Evolutionary conservation across 2,113 vertebrate species (phyloP), one percentile per base, ranked within the genome.

Genomic region (Neodontobutis hainanensis): DNA sequence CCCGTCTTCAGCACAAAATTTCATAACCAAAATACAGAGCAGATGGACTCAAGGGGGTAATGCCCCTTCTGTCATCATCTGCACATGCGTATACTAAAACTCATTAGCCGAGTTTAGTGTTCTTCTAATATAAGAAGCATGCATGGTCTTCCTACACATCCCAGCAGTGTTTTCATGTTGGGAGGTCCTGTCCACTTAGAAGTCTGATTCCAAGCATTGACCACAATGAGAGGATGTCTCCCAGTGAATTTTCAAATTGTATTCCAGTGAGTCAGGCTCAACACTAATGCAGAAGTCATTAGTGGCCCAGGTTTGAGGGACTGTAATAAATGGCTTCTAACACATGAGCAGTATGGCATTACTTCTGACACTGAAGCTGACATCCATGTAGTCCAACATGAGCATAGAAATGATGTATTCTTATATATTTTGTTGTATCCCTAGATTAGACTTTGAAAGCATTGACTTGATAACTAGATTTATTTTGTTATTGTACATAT

Each of bases 11-110:
- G 52, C 49, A 11, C 51, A 50, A 48, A 55, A 15, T 70, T 75
- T 65, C 16, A 27, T 46, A 68, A 72, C 61, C 53, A 46, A 65
- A 68, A 65, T 51, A 52, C 42, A 32, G 66, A 77, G 40, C 75
- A 74, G 63, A 78, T 68, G 50, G 63, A 63, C 53, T 68, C 67
- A 55, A 65, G 60, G 15, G 40, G 55, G 14, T 58, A 6, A 19
- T 32, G 34, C 46, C 35, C 4, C 12, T 40, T 14, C 11, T n/a
- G 15, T 27, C 8, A 46, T 9, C 8, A 14, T 8, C 44, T 53
- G 6, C 16, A 63, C 27, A 10, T 34, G 5, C 1, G 11, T 11
- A 3, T 27, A 9, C 9, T 50, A 12, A 46, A 46, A 5, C 2
- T 14, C 12, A 46, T 46, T 46, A 46, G 44, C 44, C 2, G 5